Conservation (phyloP, 2,113 vertebrate genomes). For the Oreochromis spilurus region DNA sequence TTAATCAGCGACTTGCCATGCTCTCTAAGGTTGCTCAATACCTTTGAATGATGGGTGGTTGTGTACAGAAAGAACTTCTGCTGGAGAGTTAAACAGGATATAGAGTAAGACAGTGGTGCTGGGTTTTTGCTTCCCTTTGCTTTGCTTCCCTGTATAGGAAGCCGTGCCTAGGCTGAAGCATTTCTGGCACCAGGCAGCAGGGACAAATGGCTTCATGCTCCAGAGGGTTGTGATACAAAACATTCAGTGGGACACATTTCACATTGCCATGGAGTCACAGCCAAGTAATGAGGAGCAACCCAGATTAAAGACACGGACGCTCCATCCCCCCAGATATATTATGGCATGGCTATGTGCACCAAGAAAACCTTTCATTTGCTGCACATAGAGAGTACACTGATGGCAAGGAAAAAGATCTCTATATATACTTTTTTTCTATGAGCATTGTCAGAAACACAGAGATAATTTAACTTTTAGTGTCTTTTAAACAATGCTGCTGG, state of each 20-base stretch:
- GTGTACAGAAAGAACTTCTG: constrained; percentile 24
- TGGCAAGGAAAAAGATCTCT: not conserved
- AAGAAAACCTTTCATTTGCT: not conserved
- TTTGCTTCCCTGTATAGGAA: not conserved
- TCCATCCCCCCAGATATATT: constrained; percentile 15
- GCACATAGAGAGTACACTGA: not conserved
- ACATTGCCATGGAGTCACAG: constrained; percentile 33
- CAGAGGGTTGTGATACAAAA: constrained; percentile 51
- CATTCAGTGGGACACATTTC: constrained; percentile 46
- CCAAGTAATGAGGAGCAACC: constrained; percentile 54
- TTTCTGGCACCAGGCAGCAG: constrained; percentile 42
- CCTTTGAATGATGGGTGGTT: constrained; percentile 47
- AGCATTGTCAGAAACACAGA: not conserved
- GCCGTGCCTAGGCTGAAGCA: constrained; percentile 7
- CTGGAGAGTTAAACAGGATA: not conserved
- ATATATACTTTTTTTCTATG: not conserved
- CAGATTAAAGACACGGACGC: constrained; percentile 36
- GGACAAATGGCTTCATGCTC: constrained; percentile 62
- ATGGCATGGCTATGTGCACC: not conserved
- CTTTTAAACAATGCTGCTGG: constrained; percentile 27
- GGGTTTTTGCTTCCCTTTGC: constrained; percentile 5
- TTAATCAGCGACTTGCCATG: constrained; percentile 62
- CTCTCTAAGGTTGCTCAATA: constrained; percentile 49
- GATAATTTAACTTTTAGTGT: not conserved
- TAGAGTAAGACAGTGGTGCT: constrained; percentile 24